Base-by-base conservation (phyloP, 2,888 invertebrate genomes). In the Torymus aiolomorphi region DNA sequence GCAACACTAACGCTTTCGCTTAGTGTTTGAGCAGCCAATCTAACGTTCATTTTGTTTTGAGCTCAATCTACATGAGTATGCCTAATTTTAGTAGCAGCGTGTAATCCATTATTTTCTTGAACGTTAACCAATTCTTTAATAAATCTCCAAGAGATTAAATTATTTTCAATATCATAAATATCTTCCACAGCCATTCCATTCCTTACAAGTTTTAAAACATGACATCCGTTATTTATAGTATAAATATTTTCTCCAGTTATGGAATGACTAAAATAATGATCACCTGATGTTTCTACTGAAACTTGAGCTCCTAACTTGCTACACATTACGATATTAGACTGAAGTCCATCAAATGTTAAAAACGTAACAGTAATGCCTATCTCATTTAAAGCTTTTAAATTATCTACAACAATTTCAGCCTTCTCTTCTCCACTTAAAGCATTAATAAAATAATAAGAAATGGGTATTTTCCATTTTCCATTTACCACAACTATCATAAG, bases 21-120 rank as follows among this genome's bases (percentile, higher is more conserved):
- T 5, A 85, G 80, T 10, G 83, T 82, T 81, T 86, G 85, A 0
- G 81, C 83, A 51, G 86, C 86, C n/a, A n/a, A n/a, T n/a, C n/a
- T n/a, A n/a, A n/a, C n/a, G n/a, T n/a, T n/a, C n/a, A n/a, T n/a
- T n/a, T 82, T 84, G 69, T 86, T 83, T 51, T 67, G 51, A 2
- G 70, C n/a, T 62, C 74, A 83, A 16, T 78, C 12, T 1, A 83
- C 1, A 71, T 83, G 83, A 0, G 72, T n/a, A 24, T 1, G n/a
- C 8, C 61, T 42, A 20, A 83, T 11, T 78, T 80, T 80, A 12
- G 14, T 71, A 2, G 75, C 77, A n/a, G 66, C 54, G 18, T 75
- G 76, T 13, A 83, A 66, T 0, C 74, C 71, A 5, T 80, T 3
- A 16, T 16, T 42, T 4, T 49, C 63, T 5, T 4, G 54, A 24